Evolutionary conservation across 2,113 vertebrate genomes (phyloP), one percentile per base, ranked within the genome.

Genomic region (Calonectris borealis): DNA sequence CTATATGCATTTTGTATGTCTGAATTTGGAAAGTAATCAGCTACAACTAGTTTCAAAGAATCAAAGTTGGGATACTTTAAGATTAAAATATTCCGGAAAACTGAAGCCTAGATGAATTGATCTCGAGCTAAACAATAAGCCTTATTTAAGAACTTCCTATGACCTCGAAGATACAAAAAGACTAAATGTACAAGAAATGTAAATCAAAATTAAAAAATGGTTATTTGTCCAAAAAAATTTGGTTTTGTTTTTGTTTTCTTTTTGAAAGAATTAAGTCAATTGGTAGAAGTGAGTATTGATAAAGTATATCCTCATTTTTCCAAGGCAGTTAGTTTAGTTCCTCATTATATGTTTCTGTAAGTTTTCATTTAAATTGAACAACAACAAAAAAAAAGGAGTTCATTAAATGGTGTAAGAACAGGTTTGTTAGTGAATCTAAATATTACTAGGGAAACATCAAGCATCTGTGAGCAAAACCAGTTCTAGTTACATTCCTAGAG

Each of bases 71-170:
- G 11, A 51, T 64, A n/a, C 16, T 24, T 36, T 36, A 60, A 73
- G 24, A 86, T 27, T 60, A 21, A 55, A 73, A 55, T 61, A 42
- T 27, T 49, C 16, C 14, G 44, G 9, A 52, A 75, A 80, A 40
- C 0, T 32, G 12, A 1, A 64, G 6, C 5, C 10, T 44, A 27
- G 17, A 4, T 77, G 31, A 69, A 54, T 3, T 58, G 5, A 24
- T 64, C 19, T 72, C 1, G 0, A 81, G 4, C 9, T 44, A 46
- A 40, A 29, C 3, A 58, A 60, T 7, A 61, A 0, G 4, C 1
- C 2, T 7, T 20, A 31, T 49, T 21, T 40, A 26, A 69, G 17
- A 46, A 49, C 76, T 57, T 64, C 5, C 3, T 48, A 5, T 29
- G 22, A 31, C 2, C 11, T 57, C 5, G 0, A 81, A 52, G n/a